Percentiles rank a stretch among this genome's conserved stretches.
phyloP scores from a whole-genome alignment of 2,797 vertebrate genomes.

The Hydrolagus colliei region DNA sequence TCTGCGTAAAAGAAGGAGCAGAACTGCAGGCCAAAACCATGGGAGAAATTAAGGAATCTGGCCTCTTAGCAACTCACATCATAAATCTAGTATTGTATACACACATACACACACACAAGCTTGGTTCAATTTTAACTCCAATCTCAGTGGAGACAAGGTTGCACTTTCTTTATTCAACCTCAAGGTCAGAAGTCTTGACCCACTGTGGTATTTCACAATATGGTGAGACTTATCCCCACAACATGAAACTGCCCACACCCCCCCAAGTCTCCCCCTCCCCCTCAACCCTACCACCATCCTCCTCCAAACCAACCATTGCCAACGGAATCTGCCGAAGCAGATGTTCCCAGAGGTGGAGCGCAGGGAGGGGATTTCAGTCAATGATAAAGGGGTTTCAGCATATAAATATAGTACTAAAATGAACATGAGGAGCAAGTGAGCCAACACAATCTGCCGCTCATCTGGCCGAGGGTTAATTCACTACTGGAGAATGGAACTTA shows the following conservation, averaged over 20 bases:
- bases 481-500: constrained; percentile 29
- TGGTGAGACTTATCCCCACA: neutral
- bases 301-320: neutral
- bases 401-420: neutral
- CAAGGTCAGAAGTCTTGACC: neutral
- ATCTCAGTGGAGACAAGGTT: neutral
- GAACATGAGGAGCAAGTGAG: neutral
- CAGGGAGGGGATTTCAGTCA: neutral
- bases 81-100: too few relatives aligned
- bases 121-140: neutral
- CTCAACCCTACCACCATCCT: neutral
- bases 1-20: too few relatives aligned
- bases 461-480: constrained; percentile 27
- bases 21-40: too few relatives aligned
- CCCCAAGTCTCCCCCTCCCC: too few relatives aligned
- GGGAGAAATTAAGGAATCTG: too few relatives aligned
- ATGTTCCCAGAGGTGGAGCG: neutral
- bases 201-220: neutral
- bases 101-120: too few relatives aligned
- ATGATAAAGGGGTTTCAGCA: neutral
- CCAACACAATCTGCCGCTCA: constrained; percentile 22
- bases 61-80: too few relatives aligned
- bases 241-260: too few relatives aligned
- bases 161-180: neutral
- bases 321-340: neutral